These are phyloP conservation scores for Columba livia DNA, from an alignment of 2,113 vertebrate species.

Conservation along the genomic window DNA sequence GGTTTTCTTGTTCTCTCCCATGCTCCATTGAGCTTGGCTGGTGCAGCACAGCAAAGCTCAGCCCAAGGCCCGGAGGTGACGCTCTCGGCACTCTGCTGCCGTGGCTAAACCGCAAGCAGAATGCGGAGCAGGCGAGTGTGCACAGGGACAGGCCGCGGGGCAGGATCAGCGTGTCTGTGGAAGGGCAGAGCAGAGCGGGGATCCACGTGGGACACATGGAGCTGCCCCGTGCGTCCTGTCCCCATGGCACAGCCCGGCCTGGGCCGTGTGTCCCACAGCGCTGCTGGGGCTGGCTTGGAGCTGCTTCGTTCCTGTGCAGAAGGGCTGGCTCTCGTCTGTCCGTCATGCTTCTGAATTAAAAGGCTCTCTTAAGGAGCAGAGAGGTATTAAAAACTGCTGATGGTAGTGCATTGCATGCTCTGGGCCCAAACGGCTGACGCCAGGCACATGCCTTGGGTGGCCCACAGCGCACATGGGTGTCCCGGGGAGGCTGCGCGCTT, in stretches of 20 bases:
- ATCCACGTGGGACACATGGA: too few relatives aligned
- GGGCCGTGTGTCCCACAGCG: fast-evolving
- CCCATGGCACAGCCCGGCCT: too few relatives aligned
- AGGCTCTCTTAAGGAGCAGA: too few relatives aligned
- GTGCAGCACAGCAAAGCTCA: not conserved
- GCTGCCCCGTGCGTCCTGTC: too few relatives aligned
- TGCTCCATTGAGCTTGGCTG: not conserved
- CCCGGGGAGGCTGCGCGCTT: fast-evolving
- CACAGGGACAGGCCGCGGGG: too few relatives aligned
- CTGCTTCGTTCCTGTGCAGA: not conserved
- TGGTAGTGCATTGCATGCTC: fast-evolving
- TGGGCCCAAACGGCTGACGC: not conserved
- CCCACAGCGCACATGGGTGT: fast-evolving
- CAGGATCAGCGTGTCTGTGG: not conserved
- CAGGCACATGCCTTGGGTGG: not conserved
- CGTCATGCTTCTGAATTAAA: not conserved
- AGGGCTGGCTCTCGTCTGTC: not conserved
- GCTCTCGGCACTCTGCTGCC: not conserved
- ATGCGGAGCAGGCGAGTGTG: too few relatives aligned
- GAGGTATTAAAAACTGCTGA: not conserved
- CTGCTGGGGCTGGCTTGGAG: not conserved
- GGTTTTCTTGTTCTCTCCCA: fast-evolving
- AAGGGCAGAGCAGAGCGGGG: too few relatives aligned
- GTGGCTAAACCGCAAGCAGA: too few relatives aligned
- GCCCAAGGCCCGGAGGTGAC: not conserved